A percentile compares a stretch with the other conserved stretches of the same genome.
phyloP scores from a whole-genome alignment of 35 echinoderm and acorn worm species.

The Nesometra sesokonis region DNA sequence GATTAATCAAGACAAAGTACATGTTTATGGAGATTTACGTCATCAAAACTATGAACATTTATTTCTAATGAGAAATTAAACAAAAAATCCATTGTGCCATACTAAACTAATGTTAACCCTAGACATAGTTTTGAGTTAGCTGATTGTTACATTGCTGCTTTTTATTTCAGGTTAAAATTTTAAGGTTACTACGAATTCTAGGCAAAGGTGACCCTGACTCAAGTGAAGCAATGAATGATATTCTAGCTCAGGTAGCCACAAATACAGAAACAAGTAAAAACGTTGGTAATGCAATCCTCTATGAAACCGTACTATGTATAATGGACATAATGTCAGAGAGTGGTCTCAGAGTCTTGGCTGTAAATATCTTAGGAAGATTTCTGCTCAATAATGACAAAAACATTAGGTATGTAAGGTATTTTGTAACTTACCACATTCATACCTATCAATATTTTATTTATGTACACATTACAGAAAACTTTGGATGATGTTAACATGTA shows the following conservation, averaged over 20 bases:
- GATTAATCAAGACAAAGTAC: no score
- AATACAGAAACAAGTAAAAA: constrained; percentile 99
- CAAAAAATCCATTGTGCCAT: no score
- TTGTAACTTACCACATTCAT: no score
- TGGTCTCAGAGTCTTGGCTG: constrained; percentile 82
- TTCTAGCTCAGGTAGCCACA: constrained; percentile 87
- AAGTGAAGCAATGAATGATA: constrained; percentile 98
- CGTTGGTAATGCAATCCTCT: constrained; percentile 98
- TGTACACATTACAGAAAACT: no score
- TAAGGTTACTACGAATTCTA: constrained; percentile 72
- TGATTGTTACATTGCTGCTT: neutral
- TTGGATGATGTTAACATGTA: no score
- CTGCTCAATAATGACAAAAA: constrained; percentile 96
- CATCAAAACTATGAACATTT: no score
- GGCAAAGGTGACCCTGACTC: constrained; percentile 67
- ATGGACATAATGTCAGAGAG: constrained; percentile 99
- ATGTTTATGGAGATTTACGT: no score
- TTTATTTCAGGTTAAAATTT: constrained; percentile 65
- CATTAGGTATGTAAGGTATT: no score
- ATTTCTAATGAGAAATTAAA: no score
- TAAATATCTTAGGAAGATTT: constrained; percentile 96
- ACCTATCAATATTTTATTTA: no score
- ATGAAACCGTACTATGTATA: constrained; percentile 91
- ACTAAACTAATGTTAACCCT: no score
- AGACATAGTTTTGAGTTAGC: no score